Conservation (phyloP, 2,888 invertebrate species). For the Lithodes maja region DNA sequence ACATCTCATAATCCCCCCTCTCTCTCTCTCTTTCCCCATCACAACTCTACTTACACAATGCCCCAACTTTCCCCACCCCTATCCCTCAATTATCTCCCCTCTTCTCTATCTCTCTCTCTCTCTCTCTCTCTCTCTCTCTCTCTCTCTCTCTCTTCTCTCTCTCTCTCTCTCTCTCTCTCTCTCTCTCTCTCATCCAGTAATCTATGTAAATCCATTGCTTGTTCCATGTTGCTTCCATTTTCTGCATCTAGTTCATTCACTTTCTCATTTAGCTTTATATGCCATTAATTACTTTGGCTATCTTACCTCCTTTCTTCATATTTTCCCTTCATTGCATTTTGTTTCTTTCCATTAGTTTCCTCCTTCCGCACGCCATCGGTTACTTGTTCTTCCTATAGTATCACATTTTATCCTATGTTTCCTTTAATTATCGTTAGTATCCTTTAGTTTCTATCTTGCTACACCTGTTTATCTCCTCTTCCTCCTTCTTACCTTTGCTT, state of each 20-base stretch:
- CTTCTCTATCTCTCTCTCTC: not conserved
- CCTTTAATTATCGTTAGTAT: not conserved
- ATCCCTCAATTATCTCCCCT: not conserved
- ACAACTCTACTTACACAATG: not conserved
- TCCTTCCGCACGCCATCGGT: not conserved
- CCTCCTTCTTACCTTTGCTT: not conserved
- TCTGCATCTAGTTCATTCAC: not conserved
- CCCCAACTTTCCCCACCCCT: not conserved
- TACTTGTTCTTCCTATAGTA: not conserved
- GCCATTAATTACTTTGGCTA: not conserved
- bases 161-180: not conserved
- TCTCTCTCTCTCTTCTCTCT: not conserved
- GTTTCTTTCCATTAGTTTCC: not conserved
- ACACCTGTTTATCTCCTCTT: not conserved
- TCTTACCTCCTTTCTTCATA: not conserved
- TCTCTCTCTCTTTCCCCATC: not conserved
- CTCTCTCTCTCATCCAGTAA: slow-evolving; percentile 6
- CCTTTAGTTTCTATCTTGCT: not conserved
- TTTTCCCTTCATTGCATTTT: not conserved
- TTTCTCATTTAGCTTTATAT: not conserved
- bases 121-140: slow-evolving; percentile 17
- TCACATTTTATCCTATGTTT: not conserved
- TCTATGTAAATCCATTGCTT: no score
- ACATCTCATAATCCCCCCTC: not conserved
- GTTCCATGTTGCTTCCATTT: not conserved